Percentiles rank a stretch among this genome's conserved stretches.
These are phyloP conservation scores for Rhinopomastus cyanomelas DNA, from an alignment of 2,113 vertebrate species.

Conservation along the genomic window DNA sequence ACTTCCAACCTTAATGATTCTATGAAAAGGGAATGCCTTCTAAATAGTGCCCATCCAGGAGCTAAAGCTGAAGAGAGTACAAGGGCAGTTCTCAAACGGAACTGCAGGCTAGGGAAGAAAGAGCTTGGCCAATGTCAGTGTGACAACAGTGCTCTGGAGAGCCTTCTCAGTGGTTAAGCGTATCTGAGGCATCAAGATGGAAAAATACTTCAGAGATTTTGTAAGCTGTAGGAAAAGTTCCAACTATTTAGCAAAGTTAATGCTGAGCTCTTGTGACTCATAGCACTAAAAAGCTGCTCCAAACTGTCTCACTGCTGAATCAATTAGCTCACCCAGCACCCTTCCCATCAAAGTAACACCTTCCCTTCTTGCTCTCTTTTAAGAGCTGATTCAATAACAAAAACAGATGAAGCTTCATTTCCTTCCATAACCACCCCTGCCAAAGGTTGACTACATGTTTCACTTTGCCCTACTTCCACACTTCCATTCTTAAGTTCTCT, in stretches of 20 bases:
- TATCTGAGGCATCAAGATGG: slow-evolving; percentile 20
- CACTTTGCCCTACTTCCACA: background rate
- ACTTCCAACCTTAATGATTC: too few species aligned
- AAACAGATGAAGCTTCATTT: background rate
- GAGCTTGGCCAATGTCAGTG: background rate
- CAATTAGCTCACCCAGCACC: slow-evolving; percentile 51
- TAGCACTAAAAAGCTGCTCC: slow-evolving; percentile 24
- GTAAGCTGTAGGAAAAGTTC: slow-evolving; percentile 44
- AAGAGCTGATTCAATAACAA: background rate
- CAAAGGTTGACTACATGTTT: background rate
- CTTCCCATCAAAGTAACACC: slow-evolving; percentile 23
- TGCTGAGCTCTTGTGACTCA: slow-evolving; percentile 58
- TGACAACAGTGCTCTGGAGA: background rate
- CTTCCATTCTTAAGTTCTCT: background rate
- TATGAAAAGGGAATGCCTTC: background rate
- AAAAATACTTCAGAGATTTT: slow-evolving; percentile 57
- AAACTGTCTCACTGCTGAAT: slow-evolving; percentile 33
- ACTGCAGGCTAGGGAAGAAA: background rate
- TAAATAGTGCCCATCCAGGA: background rate
- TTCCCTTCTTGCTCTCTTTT: slow-evolving; percentile 30
- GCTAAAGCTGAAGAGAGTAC: background rate
- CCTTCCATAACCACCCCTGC: background rate
- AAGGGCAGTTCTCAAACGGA: background rate
- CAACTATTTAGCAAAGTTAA: slow-evolving; percentile 44
- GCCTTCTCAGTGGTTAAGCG: background rate